Evolutionary conservation across 2,888 invertebrate species (phyloP), one percentile per base, ranked within the genome.

Genomic region (Agrochola circellaris): DNA sequence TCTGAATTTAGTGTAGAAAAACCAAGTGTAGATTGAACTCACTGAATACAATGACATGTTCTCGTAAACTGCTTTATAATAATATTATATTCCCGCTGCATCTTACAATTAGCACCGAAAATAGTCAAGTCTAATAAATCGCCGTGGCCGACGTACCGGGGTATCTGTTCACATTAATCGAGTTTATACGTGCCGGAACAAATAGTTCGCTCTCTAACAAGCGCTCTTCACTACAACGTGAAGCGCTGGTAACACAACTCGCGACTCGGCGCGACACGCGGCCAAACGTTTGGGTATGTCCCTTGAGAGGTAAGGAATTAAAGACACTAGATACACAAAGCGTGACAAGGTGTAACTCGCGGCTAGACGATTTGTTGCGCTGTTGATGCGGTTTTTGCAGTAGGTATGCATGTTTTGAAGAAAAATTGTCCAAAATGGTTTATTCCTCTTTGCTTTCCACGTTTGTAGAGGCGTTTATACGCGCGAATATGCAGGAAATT

Each of bases 121-220:
- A 78, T 85, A 92, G 88, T 68, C 82, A 89, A 88, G 87, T 82
- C 80, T 87, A 88, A 88, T 88, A 88, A 88, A 88, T 86, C 87
- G 86, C 84, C 80, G 73, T 85, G 89, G 89, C 88, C 88, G 90
- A 90, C 91, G 90, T 88, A 84, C 79, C 86, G 85, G 88, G 89
- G 87, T 92, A 93, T 93, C 92, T 91, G 81, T 87, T 84, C 85
- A 87, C 93, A 93, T 93, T 93, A 87, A 88, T 88, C 87, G 87
- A 88, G 85, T 88, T 85, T 88, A 88, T 88, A 88, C 87, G 85
- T 88, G 87, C 90, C 90, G 91, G 91, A 92, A 93, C 93, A 91
- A 93, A 94, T 92, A 90, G 90, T 87, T 82, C 64, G 83, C 83
- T 85, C 81, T 78, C 87, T 89, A 90, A 91, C 92, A 90, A 90